phyloP scores from a whole-genome alignment of 2,797 vertebrate genomes.

The Lerista edwardsae region DNA sequence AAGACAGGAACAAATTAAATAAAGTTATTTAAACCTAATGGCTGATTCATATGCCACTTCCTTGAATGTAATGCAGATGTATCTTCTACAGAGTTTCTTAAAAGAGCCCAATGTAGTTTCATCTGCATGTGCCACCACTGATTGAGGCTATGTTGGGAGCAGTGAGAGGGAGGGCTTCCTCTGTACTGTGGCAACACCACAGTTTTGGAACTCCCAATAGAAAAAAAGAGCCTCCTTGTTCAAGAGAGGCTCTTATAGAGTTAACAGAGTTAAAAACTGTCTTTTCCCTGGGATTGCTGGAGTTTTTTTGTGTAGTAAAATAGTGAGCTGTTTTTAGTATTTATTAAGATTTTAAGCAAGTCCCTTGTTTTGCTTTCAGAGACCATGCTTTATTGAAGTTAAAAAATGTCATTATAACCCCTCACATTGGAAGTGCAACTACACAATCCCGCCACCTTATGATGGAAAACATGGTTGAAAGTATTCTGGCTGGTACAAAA shows the following conservation, averaged over 20 bases:
- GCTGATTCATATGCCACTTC: not conserved
- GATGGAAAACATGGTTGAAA: slow-evolving; percentile 77
- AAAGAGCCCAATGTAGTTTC: not conserved
- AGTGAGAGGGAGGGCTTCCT: no score
- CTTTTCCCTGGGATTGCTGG: no score
- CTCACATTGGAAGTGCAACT: slow-evolving; percentile 81
- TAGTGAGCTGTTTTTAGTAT: no score
- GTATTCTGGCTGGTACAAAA: slow-evolving; percentile 70
- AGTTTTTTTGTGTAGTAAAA: no score
- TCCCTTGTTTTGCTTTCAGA: slow-evolving; percentile 63
- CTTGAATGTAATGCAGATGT: not conserved
- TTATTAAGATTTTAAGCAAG: not conserved
- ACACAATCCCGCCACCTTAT: slow-evolving; percentile 63
- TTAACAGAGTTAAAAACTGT: no score
- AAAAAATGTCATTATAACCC: slow-evolving; percentile 78
- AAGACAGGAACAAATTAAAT: not conserved
- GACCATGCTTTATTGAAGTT: slow-evolving; percentile 80
- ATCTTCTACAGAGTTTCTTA: not conserved
- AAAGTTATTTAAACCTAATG: not conserved
- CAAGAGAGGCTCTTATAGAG: no score
- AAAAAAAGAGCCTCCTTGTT: no score
- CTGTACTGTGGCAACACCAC: no score
- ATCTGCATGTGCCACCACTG: no score
- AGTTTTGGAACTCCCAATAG: no score
- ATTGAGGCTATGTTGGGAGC: no score